Evolutionary conservation across 2,888 invertebrate species (phyloP).

Genomic region (Caenorhabditis virilis): DNA sequence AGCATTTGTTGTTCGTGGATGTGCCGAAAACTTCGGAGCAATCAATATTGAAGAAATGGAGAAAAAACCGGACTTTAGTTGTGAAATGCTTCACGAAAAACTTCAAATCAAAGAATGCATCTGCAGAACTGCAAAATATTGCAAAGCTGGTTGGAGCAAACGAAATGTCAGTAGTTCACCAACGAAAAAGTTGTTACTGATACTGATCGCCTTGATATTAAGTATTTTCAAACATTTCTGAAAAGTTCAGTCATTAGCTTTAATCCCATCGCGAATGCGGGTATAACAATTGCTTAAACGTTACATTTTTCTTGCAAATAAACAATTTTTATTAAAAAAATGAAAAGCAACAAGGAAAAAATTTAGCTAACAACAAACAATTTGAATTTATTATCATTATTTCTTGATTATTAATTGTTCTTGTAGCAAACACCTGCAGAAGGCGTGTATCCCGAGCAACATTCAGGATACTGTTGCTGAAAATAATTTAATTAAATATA

Average conservation of each 20-base stretch:
- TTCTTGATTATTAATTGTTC: too few relatives aligned
- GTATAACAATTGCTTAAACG: neutral
- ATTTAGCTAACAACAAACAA: too few relatives aligned
- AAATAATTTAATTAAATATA: neutral
- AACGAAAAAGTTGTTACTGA: neutral
- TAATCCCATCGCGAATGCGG: neutral
- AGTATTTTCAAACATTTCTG: neutral
- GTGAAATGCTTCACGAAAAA: constrained; percentile 53
- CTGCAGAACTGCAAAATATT: constrained; percentile 57
- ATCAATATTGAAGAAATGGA: constrained; percentile 51
- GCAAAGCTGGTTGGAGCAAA: constrained; percentile 52
- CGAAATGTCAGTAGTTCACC: constrained; percentile 9
- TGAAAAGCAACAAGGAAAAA: constrained; percentile 4
- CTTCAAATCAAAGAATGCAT: constrained; percentile 65
- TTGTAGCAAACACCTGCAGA: constrained; percentile 39
- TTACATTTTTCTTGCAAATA: neutral
- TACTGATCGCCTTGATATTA: neutral
- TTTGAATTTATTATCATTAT: too few relatives aligned
- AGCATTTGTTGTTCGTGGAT: constrained; percentile 62
- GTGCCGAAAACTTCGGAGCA: constrained; percentile 64
- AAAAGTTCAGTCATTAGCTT: neutral
- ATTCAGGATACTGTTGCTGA: constrained; percentile 42
- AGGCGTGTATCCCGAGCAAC: constrained; percentile 54
- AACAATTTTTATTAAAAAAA: neutral
- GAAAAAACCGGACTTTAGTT: constrained; percentile 53